Conservation (phyloP, 1,140 invertebrate genomes). For the Dendroctonus ponderosae region DNA sequence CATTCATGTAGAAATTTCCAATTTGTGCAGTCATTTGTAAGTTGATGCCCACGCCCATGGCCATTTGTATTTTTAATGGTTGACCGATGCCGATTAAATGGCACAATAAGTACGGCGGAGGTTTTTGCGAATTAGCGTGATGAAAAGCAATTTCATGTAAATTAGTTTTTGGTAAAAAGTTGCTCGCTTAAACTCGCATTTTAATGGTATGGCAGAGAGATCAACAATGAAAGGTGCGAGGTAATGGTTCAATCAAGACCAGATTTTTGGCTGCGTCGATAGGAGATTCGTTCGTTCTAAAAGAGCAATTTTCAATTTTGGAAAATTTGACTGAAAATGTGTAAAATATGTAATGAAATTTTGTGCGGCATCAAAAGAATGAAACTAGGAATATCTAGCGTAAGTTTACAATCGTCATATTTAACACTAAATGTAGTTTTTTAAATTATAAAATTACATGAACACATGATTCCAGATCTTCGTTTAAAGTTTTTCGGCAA, state of each 20-base stretch:
- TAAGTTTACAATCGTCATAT: no score
- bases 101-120: slow-evolving; percentile 15
- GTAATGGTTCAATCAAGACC: slow-evolving; percentile 17
- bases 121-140: slow-evolving; percentile 23
- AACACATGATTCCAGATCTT: no score
- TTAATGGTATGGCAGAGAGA: slow-evolving; percentile 3
- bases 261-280: background rate
- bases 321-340: no score
- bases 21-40: slow-evolving; percentile 9
- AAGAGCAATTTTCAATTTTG: no score
- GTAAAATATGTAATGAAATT: no score
- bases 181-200: slow-evolving; percentile 11
- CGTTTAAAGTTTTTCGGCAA: no score
- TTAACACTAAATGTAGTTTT: no score
- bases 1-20: background rate
- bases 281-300: no score
- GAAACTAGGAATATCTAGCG: no score
- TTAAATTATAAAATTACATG: no score
- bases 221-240: slow-evolving; percentile 13
- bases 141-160: slow-evolving; percentile 27
- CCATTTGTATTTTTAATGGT: slow-evolving; percentile 16
- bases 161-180: slow-evolving; percentile 23
- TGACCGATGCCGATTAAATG: slow-evolving; percentile 14
- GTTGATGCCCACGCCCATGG: slow-evolving; percentile 2
- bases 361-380: no score